Base-by-base conservation (phyloP, 2,888 invertebrate species). In the Dastarcus helophoroides region DNA sequence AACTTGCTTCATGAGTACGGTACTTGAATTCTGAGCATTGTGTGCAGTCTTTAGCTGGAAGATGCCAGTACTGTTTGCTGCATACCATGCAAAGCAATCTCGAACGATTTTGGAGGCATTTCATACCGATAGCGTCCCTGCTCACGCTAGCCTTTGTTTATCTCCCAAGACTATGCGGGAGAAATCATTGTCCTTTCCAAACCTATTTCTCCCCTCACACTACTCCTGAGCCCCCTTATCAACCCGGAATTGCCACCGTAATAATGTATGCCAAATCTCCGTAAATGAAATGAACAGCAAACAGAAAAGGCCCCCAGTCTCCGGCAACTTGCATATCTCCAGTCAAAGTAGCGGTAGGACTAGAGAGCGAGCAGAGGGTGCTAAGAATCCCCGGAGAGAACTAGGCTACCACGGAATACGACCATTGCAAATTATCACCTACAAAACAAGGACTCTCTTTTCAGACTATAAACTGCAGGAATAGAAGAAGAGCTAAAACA, bases 171-270 rank as follows among this genome's bases (percentile, higher is more conserved):
- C n/a, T n/a, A n/a, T n/a, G n/a, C n/a, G n/a, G n/a, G n/a, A n/a
- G n/a, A n/a, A n/a, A n/a, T n/a, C n/a, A n/a, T n/a, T n/a, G n/a
- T n/a, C n/a, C n/a, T n/a, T n/a, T n/a, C n/a, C n/a, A n/a, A n/a
- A n/a, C n/a, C n/a, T n/a, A n/a, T n/a, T n/a, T n/a, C n/a, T n/a
- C n/a, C 19, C 19, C 8, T 19, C 8, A 6, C 19, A 7, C 6
- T 19, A 19, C 8, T 8, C 19, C 8, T 7, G 6, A 19, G 8
- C 19, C 19, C 6, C 19, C 28, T 19, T 28, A 28, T 12, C 22
- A 29, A 29, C 30, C 30, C 30, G 30, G 15, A 29, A 10, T 29
- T 3, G 15, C 30, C 23, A 29, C 15, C 30, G 30, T 22, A 23
- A 10, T 29, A 29, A 16, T 13, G 22, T 23, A 29, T 29, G 29